phyloP scores from a whole-genome alignment of 2,113 vertebrate genomes.

The Prietella phreatophila region DNA sequence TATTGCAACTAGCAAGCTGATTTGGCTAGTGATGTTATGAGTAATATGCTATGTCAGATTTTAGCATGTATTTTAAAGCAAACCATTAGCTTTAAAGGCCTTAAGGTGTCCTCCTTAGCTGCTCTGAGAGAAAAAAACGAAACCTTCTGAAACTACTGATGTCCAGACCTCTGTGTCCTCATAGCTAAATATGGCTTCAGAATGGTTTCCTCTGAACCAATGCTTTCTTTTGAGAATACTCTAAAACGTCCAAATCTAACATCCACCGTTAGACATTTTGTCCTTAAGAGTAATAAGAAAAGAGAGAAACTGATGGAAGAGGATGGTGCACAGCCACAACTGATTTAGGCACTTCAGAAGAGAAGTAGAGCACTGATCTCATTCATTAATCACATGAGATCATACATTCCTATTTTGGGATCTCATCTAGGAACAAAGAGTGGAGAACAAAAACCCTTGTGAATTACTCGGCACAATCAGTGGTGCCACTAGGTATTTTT shows the following conservation, averaged over 20 bases:
- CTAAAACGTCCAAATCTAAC: background rate
- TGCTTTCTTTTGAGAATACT: background rate
- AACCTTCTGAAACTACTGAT: background rate
- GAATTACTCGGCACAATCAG: slow-evolving; percentile 5
- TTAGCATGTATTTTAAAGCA: background rate
- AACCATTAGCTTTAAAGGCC: background rate
- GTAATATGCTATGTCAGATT: background rate
- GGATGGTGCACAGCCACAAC: background rate
- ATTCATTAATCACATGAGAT: slow-evolving; percentile 45
- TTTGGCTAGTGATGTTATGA: background rate
- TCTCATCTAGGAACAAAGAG: slow-evolving; percentile 31
- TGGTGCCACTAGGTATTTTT: background rate
- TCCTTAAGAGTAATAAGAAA: background rate
- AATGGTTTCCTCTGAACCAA: background rate
- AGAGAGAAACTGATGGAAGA: background rate
- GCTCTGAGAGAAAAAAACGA: background rate
- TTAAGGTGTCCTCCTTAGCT: background rate
- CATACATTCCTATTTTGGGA: slow-evolving; percentile 35
- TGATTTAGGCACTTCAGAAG: slow-evolving; percentile 18
- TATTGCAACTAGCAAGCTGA: background rate
- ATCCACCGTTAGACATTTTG: background rate
- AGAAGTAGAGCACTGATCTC: slow-evolving; percentile 34
- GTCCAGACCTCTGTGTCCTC: background rate
- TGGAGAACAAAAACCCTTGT: slow-evolving; percentile 8
- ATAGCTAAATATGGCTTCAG: background rate